phyloP scores from a whole-genome alignment of 2,797 vertebrate genomes.

The Enteromius treurensis region DNA sequence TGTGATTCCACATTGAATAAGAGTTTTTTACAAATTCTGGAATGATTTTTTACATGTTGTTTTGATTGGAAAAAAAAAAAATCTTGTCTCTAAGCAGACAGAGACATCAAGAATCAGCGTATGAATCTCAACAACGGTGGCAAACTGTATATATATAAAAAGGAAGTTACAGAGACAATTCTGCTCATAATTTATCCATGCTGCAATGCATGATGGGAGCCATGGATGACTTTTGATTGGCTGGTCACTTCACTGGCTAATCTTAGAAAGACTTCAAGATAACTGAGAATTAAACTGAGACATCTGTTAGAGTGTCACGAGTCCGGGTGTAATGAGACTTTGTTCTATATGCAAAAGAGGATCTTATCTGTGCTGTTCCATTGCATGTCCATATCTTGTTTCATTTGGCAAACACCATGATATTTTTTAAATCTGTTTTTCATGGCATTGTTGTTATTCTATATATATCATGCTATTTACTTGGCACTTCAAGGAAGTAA shows the following conservation, averaged over 20 bases:
- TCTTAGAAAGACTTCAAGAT: neutral
- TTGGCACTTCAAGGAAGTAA: neutral
- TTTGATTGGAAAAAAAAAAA: too few species aligned
- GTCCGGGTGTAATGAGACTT: neutral
- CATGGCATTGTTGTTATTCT: neutral
- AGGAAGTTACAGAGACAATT: too few species aligned
- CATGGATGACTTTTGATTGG: too few species aligned
- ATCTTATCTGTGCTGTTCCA: neutral
- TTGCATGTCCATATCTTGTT: neutral
- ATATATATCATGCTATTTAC: neutral
- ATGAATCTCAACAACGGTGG: too few species aligned
- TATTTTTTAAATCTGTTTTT: neutral
- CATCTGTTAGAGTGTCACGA: constrained; percentile 15
- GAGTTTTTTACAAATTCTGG: too few species aligned
- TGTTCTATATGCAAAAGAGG: neutral
- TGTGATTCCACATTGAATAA: too few species aligned
- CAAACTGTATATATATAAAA: too few species aligned
- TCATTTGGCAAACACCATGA: neutral
- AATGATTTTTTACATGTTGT: too few species aligned
- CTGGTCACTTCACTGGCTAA: constrained; percentile 29
- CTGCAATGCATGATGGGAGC: too few species aligned
- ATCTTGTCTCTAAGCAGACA: too few species aligned
- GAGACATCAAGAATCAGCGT: too few species aligned
- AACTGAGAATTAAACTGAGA: constrained; percentile 14
- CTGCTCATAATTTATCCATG: too few species aligned